Evolutionary conservation across 1,140 invertebrate genomes (phyloP), one percentile per base, ranked within the genome.

Genomic region (Vanessa atalanta): DNA sequence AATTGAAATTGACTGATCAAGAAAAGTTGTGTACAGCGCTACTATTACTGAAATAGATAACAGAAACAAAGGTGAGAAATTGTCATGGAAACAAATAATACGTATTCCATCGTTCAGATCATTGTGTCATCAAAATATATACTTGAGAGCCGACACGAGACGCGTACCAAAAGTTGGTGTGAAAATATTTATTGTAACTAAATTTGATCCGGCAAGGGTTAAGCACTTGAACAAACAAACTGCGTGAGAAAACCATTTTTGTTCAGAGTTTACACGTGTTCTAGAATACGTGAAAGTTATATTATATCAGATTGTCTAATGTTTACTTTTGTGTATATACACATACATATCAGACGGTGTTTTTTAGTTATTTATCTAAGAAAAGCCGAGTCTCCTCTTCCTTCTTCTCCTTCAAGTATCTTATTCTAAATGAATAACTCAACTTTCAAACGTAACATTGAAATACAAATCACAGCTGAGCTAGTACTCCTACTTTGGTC

Each of bases 101-200:
- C 8, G n/a, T 9, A 53, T n/a, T 9, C 51, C 55, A 60, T 60
- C 23, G 20, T 60, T 26, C 14, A 37, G 6, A 23, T 48, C 37
- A 67, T 74, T 79, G 31, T 16, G 16, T 70, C 55, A 50, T 57
- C 53, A 55, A 55, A 76, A 75, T 76, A 79, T 83, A 69, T 80
- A 82, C 79, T 81, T 77, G 72, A 79, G 79, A 79, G 72, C 77
- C 73, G 79, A 81, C 83, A 83, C 71, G 73, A 81, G 76, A 73
- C 84, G 75, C 75, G 64, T 63, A 75, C 71, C 26, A 74, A 70
- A 78, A 83, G 76, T 81, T 83, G 77, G 70, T 72, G 75, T 76
- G 78, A 87, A 83, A 86, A 85, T 85, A 85, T 82, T 77, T 85
- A 85, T 82, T 78, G 82, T 83, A 83, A 83, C 81, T 77, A 78